Conservation (phyloP, 2,113 vertebrate species). For the Lontra canadensis region DNA sequence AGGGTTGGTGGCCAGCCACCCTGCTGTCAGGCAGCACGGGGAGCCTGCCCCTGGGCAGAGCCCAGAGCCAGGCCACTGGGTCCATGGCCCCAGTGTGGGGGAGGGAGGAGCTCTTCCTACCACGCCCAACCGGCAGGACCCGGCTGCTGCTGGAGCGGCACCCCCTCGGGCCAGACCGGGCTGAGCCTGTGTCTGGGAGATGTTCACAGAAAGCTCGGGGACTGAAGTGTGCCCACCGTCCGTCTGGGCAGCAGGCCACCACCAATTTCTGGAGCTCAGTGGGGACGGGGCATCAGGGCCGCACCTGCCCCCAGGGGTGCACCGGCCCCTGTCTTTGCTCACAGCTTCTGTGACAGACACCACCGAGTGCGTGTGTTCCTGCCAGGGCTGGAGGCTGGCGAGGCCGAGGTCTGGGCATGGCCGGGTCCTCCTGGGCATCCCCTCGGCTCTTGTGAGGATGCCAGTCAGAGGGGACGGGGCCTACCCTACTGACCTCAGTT, state of each 20-base stretch:
- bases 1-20: not conserved
- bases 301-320: not conserved
- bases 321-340: not conserved
- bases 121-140: not conserved
- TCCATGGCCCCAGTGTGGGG: not conserved
- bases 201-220: not conserved
- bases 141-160: not conserved
- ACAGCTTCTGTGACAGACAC: not conserved
- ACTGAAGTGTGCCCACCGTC: not conserved
- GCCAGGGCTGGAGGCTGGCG: not conserved
- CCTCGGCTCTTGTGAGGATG: rapidly evolving
- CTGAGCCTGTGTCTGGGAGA: not conserved
- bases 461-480: not conserved
- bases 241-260: not conserved
- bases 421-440: not conserved
- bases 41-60: not conserved
- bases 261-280: not conserved
- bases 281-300: not conserved
- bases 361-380: rapidly evolving
- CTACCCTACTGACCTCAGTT: not conserved
- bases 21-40: rapidly evolving
- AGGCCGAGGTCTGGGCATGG: rapidly evolving
- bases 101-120: not conserved
- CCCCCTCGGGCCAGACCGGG: not conserved
- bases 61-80: too few species aligned